These are phyloP conservation scores for Vipera latastei DNA, from an alignment of 2,797 vertebrate genomes.

Conservation along the genomic window DNA sequence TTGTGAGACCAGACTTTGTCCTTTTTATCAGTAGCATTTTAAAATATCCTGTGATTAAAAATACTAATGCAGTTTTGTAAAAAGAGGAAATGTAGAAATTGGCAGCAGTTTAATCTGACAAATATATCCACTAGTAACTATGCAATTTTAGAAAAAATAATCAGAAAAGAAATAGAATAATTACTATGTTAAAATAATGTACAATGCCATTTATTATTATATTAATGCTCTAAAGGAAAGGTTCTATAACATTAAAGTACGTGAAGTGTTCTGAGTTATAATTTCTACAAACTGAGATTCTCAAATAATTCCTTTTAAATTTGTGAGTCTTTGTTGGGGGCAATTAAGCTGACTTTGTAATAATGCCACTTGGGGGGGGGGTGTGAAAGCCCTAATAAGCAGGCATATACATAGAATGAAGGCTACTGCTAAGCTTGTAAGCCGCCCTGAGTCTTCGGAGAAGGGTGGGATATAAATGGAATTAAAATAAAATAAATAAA, in stretches of 20 bases:
- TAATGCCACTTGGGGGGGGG: no score
- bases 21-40: slow-evolving; percentile 61
- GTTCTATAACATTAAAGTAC: slow-evolving; percentile 23
- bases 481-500: no score
- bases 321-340: slow-evolving; percentile 15
- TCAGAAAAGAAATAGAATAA: slow-evolving; percentile 25
- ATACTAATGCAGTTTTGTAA: slow-evolving; percentile 56
- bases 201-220: slow-evolving; percentile 41
- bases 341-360: no score
- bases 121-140: slow-evolving; percentile 34
- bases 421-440: no score
- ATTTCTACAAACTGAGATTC: background rate
- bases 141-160: background rate
- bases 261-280: background rate
- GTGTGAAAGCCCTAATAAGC: no score
- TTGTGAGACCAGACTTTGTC: slow-evolving; percentile 67
- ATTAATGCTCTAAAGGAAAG: slow-evolving; percentile 44
- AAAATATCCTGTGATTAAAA: slow-evolving; percentile 60
- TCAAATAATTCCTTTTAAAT: slow-evolving; percentile 41
- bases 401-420: no score
- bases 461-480: no score
- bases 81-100: slow-evolving; percentile 52
- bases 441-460: no score
- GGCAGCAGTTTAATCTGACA: slow-evolving; percentile 30
- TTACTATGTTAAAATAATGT: slow-evolving; percentile 26